Conservation (phyloP, 1,140 invertebrate species). For the Pachyrhynchus sulphureomaculatus region DNA sequence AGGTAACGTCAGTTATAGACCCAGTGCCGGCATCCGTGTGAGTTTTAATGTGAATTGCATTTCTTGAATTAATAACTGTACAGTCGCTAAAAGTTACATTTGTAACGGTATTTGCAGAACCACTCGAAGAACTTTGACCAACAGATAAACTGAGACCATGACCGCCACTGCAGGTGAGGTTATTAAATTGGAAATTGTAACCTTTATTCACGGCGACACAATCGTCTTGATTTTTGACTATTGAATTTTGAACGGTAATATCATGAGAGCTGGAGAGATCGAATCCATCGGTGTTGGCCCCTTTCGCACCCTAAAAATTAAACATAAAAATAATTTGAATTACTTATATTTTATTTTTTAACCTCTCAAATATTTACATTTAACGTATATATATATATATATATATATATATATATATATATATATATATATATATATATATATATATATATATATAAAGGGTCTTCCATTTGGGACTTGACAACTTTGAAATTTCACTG, state of each 20-base stretch:
- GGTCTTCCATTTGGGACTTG: too few relatives aligned
- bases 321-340: not conserved
- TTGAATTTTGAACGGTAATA: conserved; percentile 13
- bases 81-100: conserved; percentile 22
- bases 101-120: conserved; percentile 19
- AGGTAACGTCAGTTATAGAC: conserved; percentile 19
- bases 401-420: too few relatives aligned
- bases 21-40: conserved; percentile 27
- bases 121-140: conserved; percentile 10
- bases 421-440: too few relatives aligned
- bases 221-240: conserved; percentile 31
- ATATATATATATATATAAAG: too few relatives aligned
- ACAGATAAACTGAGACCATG: too few relatives aligned
- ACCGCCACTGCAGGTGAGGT: conserved; percentile 25
- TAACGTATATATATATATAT: too few relatives aligned
- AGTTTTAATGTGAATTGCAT: conserved; percentile 32
- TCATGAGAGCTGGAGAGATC: conserved; percentile 15
- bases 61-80: conserved; percentile 20
- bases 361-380: not conserved
- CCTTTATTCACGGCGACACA: conserved; percentile 30
- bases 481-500: too few relatives aligned
- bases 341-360: conserved; percentile 1
- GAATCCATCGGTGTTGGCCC: conserved; percentile 31
- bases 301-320: not conserved
- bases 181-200: conserved; percentile 13